phyloP scores from a whole-genome alignment of 2,888 invertebrate species.

The Hetaerina titia region DNA sequence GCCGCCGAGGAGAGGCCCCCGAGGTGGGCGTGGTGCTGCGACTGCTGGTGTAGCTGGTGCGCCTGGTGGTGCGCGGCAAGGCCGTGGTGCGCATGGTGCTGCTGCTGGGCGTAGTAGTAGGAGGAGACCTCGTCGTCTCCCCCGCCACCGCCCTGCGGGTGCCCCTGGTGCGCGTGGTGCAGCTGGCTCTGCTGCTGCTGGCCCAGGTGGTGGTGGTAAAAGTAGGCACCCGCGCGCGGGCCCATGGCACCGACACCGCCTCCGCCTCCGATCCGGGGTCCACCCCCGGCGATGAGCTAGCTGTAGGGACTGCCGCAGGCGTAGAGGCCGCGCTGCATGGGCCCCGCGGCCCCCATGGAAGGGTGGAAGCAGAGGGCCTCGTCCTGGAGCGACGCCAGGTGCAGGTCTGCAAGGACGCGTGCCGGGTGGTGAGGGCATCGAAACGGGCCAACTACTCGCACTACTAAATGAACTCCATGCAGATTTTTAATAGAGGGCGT shows the following conservation, averaged over 20 bases:
- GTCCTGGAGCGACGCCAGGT: constrained; percentile 79
- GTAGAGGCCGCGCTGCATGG: constrained; percentile 79
- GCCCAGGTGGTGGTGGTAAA: constrained; percentile 53
- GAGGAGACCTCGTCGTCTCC: constrained; percentile 37
- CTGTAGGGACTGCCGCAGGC: constrained; percentile 79
- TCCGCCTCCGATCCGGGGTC: constrained; percentile 78
- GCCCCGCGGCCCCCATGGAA: constrained; percentile 79
- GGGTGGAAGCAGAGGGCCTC: constrained; percentile 79
- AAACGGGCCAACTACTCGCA: not conserved
- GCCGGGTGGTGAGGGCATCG: constrained; percentile 61
- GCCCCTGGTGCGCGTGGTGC: constrained; percentile 30
- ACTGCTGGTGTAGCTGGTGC: constrained; percentile 28
- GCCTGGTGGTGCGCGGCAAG: not conserved
- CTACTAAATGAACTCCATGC: constrained; percentile 55
- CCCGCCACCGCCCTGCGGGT: not conserved
- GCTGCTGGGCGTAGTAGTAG: constrained; percentile 51
- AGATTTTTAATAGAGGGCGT: not conserved
- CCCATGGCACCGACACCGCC: constrained; percentile 73
- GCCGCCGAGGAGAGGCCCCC: not conserved
- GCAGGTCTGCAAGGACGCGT: constrained; percentile 77
- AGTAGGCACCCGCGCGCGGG: constrained; percentile 32
- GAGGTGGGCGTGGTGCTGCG: not conserved
- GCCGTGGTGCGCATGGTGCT: not conserved
- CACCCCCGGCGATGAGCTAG: constrained; percentile 78
- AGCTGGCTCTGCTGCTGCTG: constrained; percentile 52